Evolutionary conservation across 1,140 invertebrate genomes (phyloP).

Genomic region (Scaptomyza hsui): DNA sequence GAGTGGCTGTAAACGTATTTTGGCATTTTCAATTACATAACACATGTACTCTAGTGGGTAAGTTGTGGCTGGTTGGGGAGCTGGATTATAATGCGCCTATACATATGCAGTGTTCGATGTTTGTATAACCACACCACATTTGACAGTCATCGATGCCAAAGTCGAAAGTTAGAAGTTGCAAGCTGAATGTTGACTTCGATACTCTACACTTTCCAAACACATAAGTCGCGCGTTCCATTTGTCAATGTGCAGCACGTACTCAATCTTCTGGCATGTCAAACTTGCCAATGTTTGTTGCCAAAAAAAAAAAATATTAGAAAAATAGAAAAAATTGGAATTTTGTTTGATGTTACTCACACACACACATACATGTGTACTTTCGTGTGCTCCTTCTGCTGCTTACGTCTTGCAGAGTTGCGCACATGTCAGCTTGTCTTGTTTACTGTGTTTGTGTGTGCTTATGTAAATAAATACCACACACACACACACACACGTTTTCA

Average conservation of each 20-base stretch:
- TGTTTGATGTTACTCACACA: constrained; percentile 22
- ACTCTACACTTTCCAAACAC: background rate
- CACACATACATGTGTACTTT: background rate
- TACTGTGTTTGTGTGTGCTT: constrained; percentile 8
- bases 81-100: background rate
- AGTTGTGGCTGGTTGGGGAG: background rate
- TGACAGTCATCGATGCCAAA: constrained; percentile 7
- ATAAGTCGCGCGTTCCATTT: constrained; percentile 60
- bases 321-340: constrained; percentile 13
- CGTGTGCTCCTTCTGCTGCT: background rate
- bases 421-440: constrained; percentile 34
- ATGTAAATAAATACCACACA: constrained; percentile 2
- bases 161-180: background rate
- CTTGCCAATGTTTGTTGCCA: constrained; percentile 75
- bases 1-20: constrained; percentile 44
- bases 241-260: constrained; percentile 81
- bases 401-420: constrained; percentile 15
- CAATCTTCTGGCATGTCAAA: constrained; percentile 80
- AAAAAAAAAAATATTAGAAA: constrained; percentile 37
- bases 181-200: background rate
- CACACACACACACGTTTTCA: background rate
- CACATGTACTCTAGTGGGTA: constrained; percentile 9
- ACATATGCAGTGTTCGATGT: too few relatives aligned
- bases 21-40: constrained; percentile 50
- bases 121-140: background rate